Conservation (phyloP, 2,113 vertebrate species). For the Grus americana region DNA sequence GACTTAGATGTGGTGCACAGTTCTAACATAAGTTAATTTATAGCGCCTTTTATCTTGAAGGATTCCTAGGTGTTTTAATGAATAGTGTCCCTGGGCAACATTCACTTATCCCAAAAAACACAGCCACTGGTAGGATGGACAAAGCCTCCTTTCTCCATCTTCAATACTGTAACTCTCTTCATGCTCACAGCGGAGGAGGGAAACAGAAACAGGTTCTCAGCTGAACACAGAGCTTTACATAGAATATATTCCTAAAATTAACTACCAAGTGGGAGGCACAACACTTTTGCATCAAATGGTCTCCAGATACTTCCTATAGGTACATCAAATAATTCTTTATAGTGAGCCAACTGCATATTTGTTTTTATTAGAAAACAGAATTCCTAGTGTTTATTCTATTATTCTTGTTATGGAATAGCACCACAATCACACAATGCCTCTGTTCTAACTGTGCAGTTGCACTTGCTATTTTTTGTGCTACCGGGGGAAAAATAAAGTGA, state of each 20-base stretch:
- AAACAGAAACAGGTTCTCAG: neutral
- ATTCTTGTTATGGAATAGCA: neutral
- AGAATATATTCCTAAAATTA: neutral
- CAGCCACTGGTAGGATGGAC: neutral
- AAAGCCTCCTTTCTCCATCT: neutral
- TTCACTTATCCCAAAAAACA: neutral
- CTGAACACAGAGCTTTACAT: neutral
- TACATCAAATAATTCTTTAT: neutral
- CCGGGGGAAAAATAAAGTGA: neutral
- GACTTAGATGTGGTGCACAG: neutral
- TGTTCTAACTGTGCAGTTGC: neutral
- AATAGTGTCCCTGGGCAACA: neutral
- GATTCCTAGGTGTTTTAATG: neutral
- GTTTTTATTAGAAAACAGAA: constrained; percentile 20
- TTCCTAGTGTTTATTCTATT: neutral
- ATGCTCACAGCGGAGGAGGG: neutral
- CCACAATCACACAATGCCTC: neutral
- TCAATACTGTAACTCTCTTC: neutral
- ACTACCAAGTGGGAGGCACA: neutral
- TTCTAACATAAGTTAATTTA: neutral
- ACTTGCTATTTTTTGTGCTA: neutral
- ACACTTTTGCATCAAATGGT: neutral
- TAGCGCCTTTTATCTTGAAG: neutral
- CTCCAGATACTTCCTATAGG: neutral
- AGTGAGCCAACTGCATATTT: neutral